Conservation (phyloP, 2,888 invertebrate species). For the Cephalotes varians region DNA sequence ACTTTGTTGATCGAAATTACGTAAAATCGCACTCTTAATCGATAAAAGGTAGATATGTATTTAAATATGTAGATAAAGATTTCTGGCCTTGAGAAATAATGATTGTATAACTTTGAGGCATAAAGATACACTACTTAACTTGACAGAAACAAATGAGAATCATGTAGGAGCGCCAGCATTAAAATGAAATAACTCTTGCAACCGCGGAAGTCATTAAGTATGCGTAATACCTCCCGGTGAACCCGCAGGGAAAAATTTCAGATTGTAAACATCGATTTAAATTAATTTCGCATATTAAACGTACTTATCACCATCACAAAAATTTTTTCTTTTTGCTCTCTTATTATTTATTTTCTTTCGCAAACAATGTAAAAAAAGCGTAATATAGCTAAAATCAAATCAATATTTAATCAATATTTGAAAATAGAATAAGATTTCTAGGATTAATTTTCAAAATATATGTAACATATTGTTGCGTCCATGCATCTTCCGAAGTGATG, state of each 20-base stretch:
- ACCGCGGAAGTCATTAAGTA: constrained; percentile 45
- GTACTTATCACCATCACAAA: background rate
- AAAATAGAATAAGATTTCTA: background rate
- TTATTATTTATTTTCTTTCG: background rate
- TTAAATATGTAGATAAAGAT: constrained; percentile 12
- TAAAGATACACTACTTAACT: constrained; percentile 33
- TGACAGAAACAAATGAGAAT: constrained; percentile 35
- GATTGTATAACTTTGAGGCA: constrained; percentile 22
- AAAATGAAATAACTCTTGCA: constrained; percentile 38
- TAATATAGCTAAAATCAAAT: background rate
- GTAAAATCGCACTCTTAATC: background rate
- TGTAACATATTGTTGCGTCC: too few relatives aligned
- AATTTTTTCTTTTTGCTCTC: background rate
- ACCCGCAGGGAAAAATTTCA: constrained; percentile 35
- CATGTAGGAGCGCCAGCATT: constrained; percentile 7
- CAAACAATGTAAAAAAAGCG: background rate
- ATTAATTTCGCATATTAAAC: constrained; percentile 44
- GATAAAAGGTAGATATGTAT: too few relatives aligned
- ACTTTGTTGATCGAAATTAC: background rate
- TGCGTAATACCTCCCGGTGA: constrained; percentile 26
- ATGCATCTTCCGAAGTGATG: too few relatives aligned
- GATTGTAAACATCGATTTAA: constrained; percentile 54
- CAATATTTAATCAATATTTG: too few relatives aligned
- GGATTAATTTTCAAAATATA: background rate
- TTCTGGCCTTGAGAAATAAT: constrained; percentile 29